Evolutionary conservation across 2,888 invertebrate genomes (phyloP), one percentile per base, ranked within the genome.

Genomic region (Siphonodentalium dalli): DNA sequence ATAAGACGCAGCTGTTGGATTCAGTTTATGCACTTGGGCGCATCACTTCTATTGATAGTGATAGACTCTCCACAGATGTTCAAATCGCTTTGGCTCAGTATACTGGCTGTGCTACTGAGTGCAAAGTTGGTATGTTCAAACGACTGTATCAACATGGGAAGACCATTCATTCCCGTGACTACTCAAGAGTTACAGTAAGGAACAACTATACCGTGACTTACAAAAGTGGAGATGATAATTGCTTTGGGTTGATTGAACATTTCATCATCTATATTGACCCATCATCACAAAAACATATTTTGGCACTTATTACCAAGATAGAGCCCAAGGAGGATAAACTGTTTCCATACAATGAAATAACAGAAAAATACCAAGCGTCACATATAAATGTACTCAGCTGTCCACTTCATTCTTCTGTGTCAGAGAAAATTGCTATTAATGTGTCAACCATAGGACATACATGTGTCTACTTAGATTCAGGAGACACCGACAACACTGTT

Each of bases 121-220:
- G 40, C 13, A 39, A 8, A n/a, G 21, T 37, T 13, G 18, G 20
- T 18, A 27, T 18, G 21, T 27, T 48, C 28, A 48, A 41, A 40
- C 20, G 48, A 41, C 21, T 39, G 23, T 24, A 29, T 27, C 20
- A 23, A 23, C 23, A 23, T 13, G 33, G 23, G n/a, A 48, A 27
- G 26, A 29, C 41, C 1, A 41, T 40, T 15, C 48, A 48, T 41
- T 48, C 41, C n/a, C 13, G n/a, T 24, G 40, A 48, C 21, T 40
- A 48, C 20, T 26, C 48, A 27, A 24, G 41, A 33, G 48, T 40
- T 11, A 34, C n/a, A 20, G 48, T 41, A 9, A 28, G 41, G 28
- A 48, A 41, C 41, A 48, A 41, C 28, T 31, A 40, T 23, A 48
- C 40, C 13, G 24, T 50, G n/a, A 18, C 26, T 28, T 18, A n/a